Conservation (phyloP, 2,888 invertebrate species). For the Folsomia manolachei region DNA sequence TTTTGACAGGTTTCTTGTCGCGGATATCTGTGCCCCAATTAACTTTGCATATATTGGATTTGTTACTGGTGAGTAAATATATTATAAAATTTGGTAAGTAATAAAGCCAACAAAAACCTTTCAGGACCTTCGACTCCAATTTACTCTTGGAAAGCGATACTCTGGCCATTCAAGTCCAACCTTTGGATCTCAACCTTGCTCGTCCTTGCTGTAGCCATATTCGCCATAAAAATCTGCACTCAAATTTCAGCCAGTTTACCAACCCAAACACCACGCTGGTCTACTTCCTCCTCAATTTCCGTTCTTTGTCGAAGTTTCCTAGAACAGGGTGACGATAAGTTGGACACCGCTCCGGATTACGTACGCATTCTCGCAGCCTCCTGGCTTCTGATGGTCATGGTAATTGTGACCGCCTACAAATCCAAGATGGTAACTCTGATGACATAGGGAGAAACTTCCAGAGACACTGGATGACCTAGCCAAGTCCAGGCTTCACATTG, state of each 20-base stretch:
- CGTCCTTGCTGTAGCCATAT: neutral
- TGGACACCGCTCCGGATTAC: neutral
- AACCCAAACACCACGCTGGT: neutral
- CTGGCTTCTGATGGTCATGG: slow-evolving; percentile 25
- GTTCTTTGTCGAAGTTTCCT: neutral
- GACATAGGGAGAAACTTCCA: slow-evolving; percentile 20
- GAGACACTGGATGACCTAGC: slow-evolving; percentile 25
- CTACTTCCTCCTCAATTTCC: neutral
- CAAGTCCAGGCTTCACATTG: slow-evolving; percentile 15
- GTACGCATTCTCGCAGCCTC: slow-evolving; percentile 6
- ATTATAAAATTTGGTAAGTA: neutral
- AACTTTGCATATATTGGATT: slow-evolving; percentile 31
- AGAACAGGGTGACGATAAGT: neutral
- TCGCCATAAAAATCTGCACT: neutral
- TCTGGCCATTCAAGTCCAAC: slow-evolving; percentile 23
- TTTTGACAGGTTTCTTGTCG: slow-evolving; percentile 18
- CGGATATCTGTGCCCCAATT: slow-evolving; percentile 32
- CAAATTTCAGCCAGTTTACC: neutral
- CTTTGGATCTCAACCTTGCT: slow-evolving; percentile 16
- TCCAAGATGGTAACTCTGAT: slow-evolving; percentile 30
- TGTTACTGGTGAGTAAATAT: slow-evolving; percentile 20
- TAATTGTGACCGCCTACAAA: slow-evolving; percentile 20
- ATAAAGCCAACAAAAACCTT: neutral
- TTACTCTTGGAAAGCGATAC: slow-evolving; percentile 29
- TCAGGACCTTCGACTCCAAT: slow-evolving; percentile 25